A percentile compares a stretch with the other conserved stretches of the same genome.
Conservation (phyloP, 2,888 invertebrate genomes). For the Cetonia aurata region DNA sequence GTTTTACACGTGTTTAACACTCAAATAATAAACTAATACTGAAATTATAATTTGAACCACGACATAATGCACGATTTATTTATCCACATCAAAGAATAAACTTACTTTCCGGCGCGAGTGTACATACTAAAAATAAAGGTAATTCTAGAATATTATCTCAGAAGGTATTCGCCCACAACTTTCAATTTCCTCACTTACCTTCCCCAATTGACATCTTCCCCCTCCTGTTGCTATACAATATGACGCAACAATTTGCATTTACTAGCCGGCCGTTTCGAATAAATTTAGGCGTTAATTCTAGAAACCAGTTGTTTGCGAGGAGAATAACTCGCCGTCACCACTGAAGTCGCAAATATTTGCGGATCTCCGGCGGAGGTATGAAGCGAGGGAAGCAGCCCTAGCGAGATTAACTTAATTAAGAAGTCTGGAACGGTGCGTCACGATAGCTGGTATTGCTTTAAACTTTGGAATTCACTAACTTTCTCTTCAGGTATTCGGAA, state of each 20-base stretch:
- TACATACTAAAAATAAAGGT: no score
- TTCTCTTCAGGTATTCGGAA: no score
- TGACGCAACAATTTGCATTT: conserved; percentile 5
- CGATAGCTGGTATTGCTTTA: no score
- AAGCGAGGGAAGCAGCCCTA: not conserved
- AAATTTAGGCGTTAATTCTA: conserved; percentile 8
- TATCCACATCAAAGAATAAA: no score
- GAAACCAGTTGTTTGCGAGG: conserved; percentile 6
- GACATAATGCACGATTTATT: no score
- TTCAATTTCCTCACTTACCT: not conserved
- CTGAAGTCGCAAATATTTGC: conserved; percentile 12
- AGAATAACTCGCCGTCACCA: conserved; percentile 8
- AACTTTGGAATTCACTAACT: no score
- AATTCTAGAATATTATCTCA: no score
- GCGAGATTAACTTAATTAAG: conserved; percentile 10
- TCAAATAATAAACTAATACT: no score
- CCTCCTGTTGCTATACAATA: not conserved
- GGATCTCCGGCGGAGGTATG: conserved; percentile 1
- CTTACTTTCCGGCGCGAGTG: no score
- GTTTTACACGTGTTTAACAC: no score
- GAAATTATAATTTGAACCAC: no score
- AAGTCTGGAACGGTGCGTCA: not conserved
- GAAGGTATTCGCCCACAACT: not conserved
- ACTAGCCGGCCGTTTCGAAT: not conserved
- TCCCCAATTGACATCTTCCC: no score